Evolutionary conservation across 1,140 invertebrate genomes (phyloP), one percentile per base, ranked within the genome.

Genomic region (Bombus huntii): DNA sequence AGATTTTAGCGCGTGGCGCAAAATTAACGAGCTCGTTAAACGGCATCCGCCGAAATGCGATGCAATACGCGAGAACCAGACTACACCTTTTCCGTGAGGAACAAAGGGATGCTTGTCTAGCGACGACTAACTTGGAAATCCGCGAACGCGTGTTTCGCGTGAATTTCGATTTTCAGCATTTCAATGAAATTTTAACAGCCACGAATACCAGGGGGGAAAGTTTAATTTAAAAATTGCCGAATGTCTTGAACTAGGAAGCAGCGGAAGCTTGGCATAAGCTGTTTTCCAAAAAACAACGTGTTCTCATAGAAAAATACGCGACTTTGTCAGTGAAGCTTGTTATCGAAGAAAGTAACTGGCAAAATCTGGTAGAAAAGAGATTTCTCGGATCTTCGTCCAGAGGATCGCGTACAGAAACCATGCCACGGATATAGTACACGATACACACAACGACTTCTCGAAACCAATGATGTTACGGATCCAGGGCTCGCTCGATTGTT

Each of bases 11-110:
- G 53, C 53, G 53, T 44, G 82, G 74, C 82, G 65, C 13, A 66
- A 78, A 84, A 84, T 84, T 84, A 84, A 84, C 75, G 82, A 84
- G 75, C 82, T 84, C 75, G 76, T 84, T 84, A 84, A 84, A 83
- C 81, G 37, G 62, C 39, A 62, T 66, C 72, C 42, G 34, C 25
- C 9, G 1, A 73, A n/a, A 75, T 28, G 39, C 59, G 34, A 28
- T 9, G 71, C 37, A 37, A 31, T 42, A 8, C 28, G 59, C 39
- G 39, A 22, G 53, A 39, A 34, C 3, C 37, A 59, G 12, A 78
- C 28, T 59, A n/a, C 25, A 22, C 34, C 18, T 25, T 28, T 15
- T 39, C 9, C 28, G 18, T 2, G 4, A 28, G 0, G 18, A 34
- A 73, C 39, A 82, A 73, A 74, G 39, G 18, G 25, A 8, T 44